Conservation (phyloP, 2,797 vertebrate species). For the Pteropus rufus region DNA sequence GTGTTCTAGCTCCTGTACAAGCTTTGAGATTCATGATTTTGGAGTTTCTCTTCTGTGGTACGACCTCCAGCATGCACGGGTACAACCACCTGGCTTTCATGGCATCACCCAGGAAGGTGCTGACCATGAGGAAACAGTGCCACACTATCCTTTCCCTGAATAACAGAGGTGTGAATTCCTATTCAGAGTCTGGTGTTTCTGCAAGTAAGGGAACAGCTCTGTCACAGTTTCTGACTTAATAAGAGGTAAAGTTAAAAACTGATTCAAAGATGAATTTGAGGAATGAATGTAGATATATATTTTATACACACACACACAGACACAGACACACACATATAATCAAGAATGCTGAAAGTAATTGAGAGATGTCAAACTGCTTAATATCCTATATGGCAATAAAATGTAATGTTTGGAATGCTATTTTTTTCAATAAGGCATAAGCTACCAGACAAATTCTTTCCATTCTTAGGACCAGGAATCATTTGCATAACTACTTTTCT, state of each 20-base stretch:
- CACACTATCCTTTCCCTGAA: background rate
- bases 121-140: background rate
- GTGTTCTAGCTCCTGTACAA: background rate
- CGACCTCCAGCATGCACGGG: fast-evolving
- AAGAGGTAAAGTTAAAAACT: background rate
- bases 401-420: background rate
- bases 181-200: background rate
- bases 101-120: too few species aligned
- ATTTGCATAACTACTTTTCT: background rate
- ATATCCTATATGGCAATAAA: background rate
- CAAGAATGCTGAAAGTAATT: background rate
- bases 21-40: background rate
- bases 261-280: conserved; percentile 1
- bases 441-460: background rate
- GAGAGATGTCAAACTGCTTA: background rate
- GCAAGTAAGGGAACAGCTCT: background rate
- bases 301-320: background rate
- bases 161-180: background rate
- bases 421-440: background rate
- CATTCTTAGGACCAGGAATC: background rate
- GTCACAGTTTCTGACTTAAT: background rate
- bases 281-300: background rate
- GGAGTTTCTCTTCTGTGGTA: background rate
- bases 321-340: background rate
- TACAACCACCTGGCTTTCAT: background rate